A percentile compares a stretch with the other conserved stretches of the same genome.
phyloP scores from a whole-genome alignment of 2,113 vertebrate species.

The Rutilus rutilus region DNA sequence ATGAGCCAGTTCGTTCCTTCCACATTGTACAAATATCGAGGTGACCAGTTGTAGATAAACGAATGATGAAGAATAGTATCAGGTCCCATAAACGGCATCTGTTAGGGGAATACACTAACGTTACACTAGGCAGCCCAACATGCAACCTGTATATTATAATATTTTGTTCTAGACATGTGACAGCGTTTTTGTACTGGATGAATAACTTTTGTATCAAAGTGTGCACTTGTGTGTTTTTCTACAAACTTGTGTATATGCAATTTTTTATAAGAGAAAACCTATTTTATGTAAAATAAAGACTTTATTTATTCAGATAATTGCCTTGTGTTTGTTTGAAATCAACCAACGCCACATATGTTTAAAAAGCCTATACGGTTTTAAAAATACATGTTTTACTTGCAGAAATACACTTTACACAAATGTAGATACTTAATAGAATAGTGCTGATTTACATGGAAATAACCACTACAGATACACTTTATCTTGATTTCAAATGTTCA shows the following conservation, averaged over 20 bases:
- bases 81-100: conserved; percentile 1
- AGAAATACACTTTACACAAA: not conserved
- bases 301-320: conserved; percentile 76
- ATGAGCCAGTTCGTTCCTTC: not conserved
- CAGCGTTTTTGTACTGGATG: conserved; percentile 39
- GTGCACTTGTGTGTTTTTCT: conserved; percentile 75
- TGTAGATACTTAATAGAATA: not conserved
- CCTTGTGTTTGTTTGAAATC: conserved; percentile 21
- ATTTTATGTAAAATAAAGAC: conserved; percentile 83
- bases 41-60: not conserved
- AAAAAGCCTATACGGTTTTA: not conserved
- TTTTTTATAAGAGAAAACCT: conserved; percentile 72
- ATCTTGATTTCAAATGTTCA: conserved; percentile 39
- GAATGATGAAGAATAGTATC: conserved; percentile 15
- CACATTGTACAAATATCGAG: conserved; percentile 17
- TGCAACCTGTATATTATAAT: conserved; percentile 31
- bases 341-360: not conserved
- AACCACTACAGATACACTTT: conserved; percentile 34
- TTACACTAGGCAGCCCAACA: conserved; percentile 30
- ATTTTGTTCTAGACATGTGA: conserved; percentile 29
- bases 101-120: conserved; percentile 28
- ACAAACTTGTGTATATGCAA: conserved; percentile 71
- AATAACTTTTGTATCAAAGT: conserved; percentile 59
- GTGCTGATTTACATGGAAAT: conserved; percentile 25
- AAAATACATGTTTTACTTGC: not conserved